Percentiles rank a stretch among this genome's conserved stretches.
phyloP scores from a whole-genome alignment of 2,797 vertebrate genomes.

The Gymnoscopelus braueri region DNA sequence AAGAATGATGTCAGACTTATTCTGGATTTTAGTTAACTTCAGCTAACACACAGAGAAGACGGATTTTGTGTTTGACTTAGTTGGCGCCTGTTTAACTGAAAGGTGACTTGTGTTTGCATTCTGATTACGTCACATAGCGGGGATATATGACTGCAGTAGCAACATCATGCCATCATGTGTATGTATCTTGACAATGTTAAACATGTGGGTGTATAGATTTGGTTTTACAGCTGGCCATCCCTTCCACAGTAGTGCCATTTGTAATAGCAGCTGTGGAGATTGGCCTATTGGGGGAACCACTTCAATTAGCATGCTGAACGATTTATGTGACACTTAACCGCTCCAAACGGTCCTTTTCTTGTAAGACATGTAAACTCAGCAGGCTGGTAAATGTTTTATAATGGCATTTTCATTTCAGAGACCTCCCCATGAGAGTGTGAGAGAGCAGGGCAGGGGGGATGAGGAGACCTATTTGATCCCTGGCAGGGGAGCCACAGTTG shows the following conservation, averaged over 20 bases:
- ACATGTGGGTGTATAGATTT: constrained; percentile 51
- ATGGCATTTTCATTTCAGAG: constrained; percentile 61
- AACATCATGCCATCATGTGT: constrained; percentile 51
- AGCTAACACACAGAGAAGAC: not conserved
- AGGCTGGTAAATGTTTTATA: constrained; percentile 71
- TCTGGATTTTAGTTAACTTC: not conserved
- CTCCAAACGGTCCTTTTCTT: constrained; percentile 64
- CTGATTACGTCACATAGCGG: constrained; percentile 47
- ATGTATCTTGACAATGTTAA: constrained; percentile 58
- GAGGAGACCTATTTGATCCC: constrained; percentile 13
- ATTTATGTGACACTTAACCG: constrained; percentile 71
- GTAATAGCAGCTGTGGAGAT: constrained; percentile 65
- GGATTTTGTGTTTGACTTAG: constrained; percentile 32
- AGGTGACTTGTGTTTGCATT: constrained; percentile 71
- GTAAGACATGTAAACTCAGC: constrained; percentile 69
- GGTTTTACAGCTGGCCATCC: constrained; percentile 64
- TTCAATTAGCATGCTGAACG: constrained; percentile 70
- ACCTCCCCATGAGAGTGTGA: constrained; percentile 37
- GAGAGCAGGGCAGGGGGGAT: not conserved
- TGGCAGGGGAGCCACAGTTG: constrained; percentile 3
- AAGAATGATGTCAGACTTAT: too few relatives aligned
- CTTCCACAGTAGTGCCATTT: constrained; percentile 51
- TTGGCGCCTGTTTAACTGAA: constrained; percentile 45
- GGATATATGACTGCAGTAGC: constrained; percentile 58
- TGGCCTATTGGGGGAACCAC: constrained; percentile 60